phyloP scores from a whole-genome alignment of 2,888 invertebrate genomes.

The Agrochola litura region DNA sequence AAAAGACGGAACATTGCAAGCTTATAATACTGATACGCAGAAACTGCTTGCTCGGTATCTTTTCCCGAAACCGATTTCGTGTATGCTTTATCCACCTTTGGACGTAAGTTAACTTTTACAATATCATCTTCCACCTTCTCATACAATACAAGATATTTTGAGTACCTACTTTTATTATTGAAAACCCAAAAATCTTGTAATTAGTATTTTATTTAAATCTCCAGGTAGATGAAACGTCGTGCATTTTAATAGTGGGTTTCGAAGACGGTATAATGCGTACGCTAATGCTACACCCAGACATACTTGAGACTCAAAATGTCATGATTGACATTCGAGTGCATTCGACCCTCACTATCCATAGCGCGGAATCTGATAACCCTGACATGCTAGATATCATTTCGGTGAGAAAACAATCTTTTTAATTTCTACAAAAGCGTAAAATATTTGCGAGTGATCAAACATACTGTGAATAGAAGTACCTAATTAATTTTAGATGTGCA shows the following conservation, averaged over 20 bases:
- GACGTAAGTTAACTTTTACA: slow-evolving; percentile 83
- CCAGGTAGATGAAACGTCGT: slow-evolving; percentile 92
- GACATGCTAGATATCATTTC: slow-evolving; percentile 83
- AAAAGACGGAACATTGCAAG: slow-evolving; percentile 92
- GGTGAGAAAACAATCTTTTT: slow-evolving; percentile 68
- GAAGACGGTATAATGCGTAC: slow-evolving; percentile 93
- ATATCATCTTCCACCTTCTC: neutral
- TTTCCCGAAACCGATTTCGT: slow-evolving; percentile 88
- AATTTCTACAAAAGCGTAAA: neutral
- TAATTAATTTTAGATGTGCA: neutral
- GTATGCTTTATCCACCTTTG: slow-evolving; percentile 93
- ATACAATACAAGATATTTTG: neutral
- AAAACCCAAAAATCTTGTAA: neutral
- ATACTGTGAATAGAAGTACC: no score
- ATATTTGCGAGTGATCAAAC: neutral
- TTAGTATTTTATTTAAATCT: neutral
- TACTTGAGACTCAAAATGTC: slow-evolving; percentile 68
- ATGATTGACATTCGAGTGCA: slow-evolving; percentile 80
- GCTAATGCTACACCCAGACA: slow-evolving; percentile 81
- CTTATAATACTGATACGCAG: slow-evolving; percentile 93
- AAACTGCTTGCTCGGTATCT: slow-evolving; percentile 91
- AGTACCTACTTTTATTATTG: neutral
- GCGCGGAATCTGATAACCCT: slow-evolving; percentile 78
- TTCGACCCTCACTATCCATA: slow-evolving; percentile 83
- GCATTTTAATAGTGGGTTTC: slow-evolving; percentile 92